phyloP scores from a whole-genome alignment of 37 sponge, comb jelly and placozoan genomes.

The Eunapius fragilis region DNA sequence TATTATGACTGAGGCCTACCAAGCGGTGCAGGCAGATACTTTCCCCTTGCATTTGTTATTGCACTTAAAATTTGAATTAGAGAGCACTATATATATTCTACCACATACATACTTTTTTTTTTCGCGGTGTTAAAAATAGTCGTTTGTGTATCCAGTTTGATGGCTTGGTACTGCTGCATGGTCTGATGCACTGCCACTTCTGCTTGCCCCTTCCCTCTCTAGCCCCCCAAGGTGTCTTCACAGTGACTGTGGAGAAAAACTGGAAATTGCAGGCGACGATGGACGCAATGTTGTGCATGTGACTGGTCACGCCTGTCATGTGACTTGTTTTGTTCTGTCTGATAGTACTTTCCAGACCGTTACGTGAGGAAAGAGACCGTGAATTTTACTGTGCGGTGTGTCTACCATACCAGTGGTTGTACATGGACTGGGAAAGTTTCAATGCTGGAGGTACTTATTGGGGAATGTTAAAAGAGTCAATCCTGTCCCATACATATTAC shows the following conservation, averaged over 20 bases:
- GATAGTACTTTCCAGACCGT: conserved; percentile 68
- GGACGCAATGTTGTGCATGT: background rate
- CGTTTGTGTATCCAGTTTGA: no score
- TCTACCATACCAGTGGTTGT: conserved; percentile 19
- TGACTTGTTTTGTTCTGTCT: background rate
- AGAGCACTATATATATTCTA: no score
- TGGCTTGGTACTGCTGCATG: no score
- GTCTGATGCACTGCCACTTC: background rate
- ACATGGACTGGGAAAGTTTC: conserved; percentile 43
- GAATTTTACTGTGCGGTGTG: conserved; percentile 14
- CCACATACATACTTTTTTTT: no score
- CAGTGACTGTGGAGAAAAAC: conserved; percentile 31
- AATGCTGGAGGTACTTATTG: background rate
- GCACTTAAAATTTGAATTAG: no score
- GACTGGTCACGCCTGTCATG: background rate
- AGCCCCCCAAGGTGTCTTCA: conserved; percentile 10
- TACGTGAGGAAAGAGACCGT: conserved; percentile 55
- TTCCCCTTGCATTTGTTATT: no score
- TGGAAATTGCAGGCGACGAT: conserved; percentile 22
- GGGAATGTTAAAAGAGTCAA: no score
- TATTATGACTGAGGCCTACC: no score
- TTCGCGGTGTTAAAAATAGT: no score
- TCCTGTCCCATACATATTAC: no score
- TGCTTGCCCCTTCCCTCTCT: background rate
- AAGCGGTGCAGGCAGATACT: no score